A percentile compares a stretch with the other conserved stretches of the same genome.
Conservation (phyloP, 2,113 vertebrate species). For the Hystrix cristata region DNA sequence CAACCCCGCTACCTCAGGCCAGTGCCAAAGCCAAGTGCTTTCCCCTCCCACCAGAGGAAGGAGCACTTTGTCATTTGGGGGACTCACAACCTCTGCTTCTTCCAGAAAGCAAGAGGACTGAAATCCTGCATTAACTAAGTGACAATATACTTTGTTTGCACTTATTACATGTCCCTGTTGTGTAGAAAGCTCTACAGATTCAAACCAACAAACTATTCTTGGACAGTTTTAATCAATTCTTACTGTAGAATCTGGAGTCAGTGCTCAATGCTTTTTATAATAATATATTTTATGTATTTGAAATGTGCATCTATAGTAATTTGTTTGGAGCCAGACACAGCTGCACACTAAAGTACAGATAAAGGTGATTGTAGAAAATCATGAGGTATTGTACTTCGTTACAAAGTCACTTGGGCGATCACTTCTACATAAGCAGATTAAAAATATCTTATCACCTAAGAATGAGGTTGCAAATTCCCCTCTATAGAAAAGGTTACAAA, state of each 20-base stretch:
- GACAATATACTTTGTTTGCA: conserved; percentile 87
- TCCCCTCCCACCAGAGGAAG: conserved; percentile 70
- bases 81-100: conserved; percentile 86
- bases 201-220: conserved; percentile 82
- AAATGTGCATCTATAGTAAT: conserved; percentile 88
- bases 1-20: conserved; percentile 84
- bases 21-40: conserved; percentile 83
- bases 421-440: conserved; percentile 81
- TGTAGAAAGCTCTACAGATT: conserved; percentile 85
- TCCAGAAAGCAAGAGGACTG: conserved; percentile 88
- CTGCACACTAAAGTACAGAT: conserved; percentile 88
- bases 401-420: conserved; percentile 74
- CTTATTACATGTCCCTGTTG: conserved; percentile 86
- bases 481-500: conserved; percentile 84
- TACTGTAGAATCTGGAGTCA: conserved; percentile 86
- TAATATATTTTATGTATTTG: conserved; percentile 89
- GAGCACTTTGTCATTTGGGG: conserved; percentile 80
- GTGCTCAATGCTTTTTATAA: conserved; percentile 89
- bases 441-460: conserved; percentile 92
- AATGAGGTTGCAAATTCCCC: conserved; percentile 85
- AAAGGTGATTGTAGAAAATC: conserved; percentile 87
- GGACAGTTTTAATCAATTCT: conserved; percentile 88
- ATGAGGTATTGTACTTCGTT: conserved; percentile 90
- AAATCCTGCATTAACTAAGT: conserved; percentile 89
- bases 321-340: conserved; percentile 82